These are phyloP conservation scores for Loris lydekkerianus DNA, from an alignment of 2,797 vertebrate species.

Conservation along the genomic window DNA sequence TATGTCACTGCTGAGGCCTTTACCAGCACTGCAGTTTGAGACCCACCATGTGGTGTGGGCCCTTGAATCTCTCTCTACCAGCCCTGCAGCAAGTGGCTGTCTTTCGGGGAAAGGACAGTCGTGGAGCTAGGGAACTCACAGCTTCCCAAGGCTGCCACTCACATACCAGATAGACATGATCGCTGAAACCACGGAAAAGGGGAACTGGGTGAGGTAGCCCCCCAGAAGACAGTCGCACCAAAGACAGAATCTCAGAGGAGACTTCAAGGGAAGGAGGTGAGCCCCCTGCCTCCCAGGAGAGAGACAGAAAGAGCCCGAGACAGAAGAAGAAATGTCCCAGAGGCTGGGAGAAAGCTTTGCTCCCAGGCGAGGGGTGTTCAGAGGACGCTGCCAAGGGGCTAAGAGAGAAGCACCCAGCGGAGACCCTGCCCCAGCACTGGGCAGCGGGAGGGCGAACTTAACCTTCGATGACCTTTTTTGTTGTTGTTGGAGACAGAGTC, in stretches of 20 bases:
- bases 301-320: background rate
- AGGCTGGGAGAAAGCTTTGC: background rate
- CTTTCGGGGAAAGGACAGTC: background rate
- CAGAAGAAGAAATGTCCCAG: too few relatives aligned
- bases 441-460: fast-evolving
- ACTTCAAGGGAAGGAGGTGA: background rate
- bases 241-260: background rate
- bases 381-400: fast-evolving
- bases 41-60: background rate
- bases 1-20: background rate
- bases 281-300: background rate
- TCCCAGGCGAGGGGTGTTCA: background rate
- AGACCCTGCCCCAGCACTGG: background rate
- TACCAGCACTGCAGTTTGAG: background rate
- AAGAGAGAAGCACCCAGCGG: too few relatives aligned
- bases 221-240: background rate
- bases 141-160: background rate
- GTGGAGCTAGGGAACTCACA: background rate
- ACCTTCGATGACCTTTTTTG: background rate
- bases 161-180: background rate
- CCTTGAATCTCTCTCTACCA: background rate
- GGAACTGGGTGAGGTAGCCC: background rate
- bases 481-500: too few relatives aligned
- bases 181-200: background rate
- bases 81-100: background rate